Percentiles rank a stretch among this genome's conserved stretches.
phyloP scores from a whole-genome alignment of 2,113 vertebrate species.

The Solea solea region DNA sequence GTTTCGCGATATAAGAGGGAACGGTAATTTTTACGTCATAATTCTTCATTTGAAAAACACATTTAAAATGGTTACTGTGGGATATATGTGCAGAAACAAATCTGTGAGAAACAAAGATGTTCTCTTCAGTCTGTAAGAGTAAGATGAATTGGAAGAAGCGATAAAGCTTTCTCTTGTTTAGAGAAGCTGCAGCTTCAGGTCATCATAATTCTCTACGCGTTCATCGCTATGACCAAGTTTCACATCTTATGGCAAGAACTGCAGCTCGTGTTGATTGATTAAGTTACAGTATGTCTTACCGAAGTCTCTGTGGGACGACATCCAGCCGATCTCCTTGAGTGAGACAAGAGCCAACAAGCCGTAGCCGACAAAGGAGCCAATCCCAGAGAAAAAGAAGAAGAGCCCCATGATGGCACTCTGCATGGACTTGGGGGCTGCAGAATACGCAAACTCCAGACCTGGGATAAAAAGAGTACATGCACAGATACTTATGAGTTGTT shows the following conservation, averaged over 20 bases:
- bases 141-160: neutral
- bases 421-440: constrained; percentile 96
- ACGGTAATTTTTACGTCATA: no score
- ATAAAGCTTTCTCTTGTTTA: neutral
- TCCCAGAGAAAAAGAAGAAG: constrained; percentile 98
- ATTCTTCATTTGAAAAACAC: no score
- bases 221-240: no score
- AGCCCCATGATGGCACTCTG: constrained; percentile 98
- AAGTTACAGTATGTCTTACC: constrained; percentile 80
- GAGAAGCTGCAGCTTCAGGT: neutral
- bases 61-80: no score
- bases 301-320: constrained; percentile 93
- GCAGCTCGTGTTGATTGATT: neutral
- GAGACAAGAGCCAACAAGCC: constrained; percentile 93
- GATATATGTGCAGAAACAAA: no score
- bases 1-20: no score
- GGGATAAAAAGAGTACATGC: constrained; percentile 30
- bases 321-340: constrained; percentile 90
- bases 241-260: neutral
- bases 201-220: neutral
- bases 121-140: no score
- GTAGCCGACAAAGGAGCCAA: constrained; percentile 96
- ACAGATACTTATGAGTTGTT: constrained; percentile 5
- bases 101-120: no score
- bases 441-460: constrained; percentile 98